Conservation (phyloP, 2,888 invertebrate species). For the Drosophila aldrichi region DNA sequence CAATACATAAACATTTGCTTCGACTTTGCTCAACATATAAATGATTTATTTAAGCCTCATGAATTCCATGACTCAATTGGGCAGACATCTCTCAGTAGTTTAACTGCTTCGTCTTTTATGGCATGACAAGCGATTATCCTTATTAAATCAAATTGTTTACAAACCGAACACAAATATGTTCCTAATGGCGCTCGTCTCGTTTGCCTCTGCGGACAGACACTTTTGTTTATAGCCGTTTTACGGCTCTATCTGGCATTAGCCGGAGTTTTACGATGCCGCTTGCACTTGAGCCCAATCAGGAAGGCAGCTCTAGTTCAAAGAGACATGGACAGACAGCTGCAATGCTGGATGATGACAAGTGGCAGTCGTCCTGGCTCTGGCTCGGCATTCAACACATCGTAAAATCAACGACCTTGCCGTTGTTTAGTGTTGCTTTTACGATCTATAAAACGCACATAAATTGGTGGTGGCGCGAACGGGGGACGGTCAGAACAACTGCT, state of each 20-base stretch:
- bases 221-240: slow-evolving; percentile 79
- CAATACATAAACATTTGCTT: not conserved
- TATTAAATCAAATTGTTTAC: slow-evolving; percentile 64
- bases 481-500: slow-evolving; percentile 10
- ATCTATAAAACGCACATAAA: slow-evolving; percentile 81
- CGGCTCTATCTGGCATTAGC: slow-evolving; percentile 69
- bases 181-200: slow-evolving; percentile 36
- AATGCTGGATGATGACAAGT: slow-evolving; percentile 58
- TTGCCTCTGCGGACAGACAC: slow-evolving; percentile 48
- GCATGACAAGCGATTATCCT: slow-evolving; percentile 54
- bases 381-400: slow-evolving; percentile 77
- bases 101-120: slow-evolving; percentile 39
- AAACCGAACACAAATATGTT: slow-evolving; percentile 42
- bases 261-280: slow-evolving; percentile 74
- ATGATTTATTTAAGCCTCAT: not conserved
- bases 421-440: slow-evolving; percentile 75
- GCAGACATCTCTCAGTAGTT: slow-evolving; percentile 15
- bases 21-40: not conserved
- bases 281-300: slow-evolving; percentile 71
- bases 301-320: slow-evolving; percentile 30
- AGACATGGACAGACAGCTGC: slow-evolving; percentile 17
- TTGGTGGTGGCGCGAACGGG: slow-evolving; percentile 32
- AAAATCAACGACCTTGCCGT: slow-evolving; percentile 72
- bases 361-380: slow-evolving; percentile 53
- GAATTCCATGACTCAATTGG: slow-evolving; percentile 28